Evolutionary conservation across 2,113 vertebrate species (phyloP), one percentile per base, ranked within the genome.

Genomic region (Brevimyrus niger): DNA sequence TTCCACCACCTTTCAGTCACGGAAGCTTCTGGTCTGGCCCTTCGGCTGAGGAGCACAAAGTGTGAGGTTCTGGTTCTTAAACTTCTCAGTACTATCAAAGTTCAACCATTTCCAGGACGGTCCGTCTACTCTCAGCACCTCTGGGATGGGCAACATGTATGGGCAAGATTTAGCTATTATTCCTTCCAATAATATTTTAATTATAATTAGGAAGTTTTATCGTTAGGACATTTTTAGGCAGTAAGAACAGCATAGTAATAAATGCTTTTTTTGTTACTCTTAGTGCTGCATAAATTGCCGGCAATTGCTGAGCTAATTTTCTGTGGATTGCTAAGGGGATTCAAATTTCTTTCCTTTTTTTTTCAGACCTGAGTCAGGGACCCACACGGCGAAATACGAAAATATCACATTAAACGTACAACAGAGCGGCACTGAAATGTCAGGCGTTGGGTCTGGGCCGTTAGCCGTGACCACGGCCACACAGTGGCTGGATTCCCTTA

Each of bases 381-480:
- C 50, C 42, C n/a, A 27, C 31, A 42, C 1, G 44, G 47, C 23
- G 50, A 89, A 55, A 83, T 35, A 31, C 31, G 4, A 55, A 53
- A 87, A 21, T 27, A 4, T 31, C 6, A n/a, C n/a, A 0, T 8
- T 21, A 38, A 31, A 55, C 55, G 47, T 27, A 15, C 8, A 86
- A 48, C 83, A 5, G 15, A 35, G 17, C 15, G 2, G 69, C 35
- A 19, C 35, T 46, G 23, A n/a, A 84, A 84, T 69, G n/a, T 27
- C n/a, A 9, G 58, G 19, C 42, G 3, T 80, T 61, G 31, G 91
- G 92, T 69, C 13, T 89, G 92, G 90, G 93, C 23, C 91, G 91
- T 46, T 93, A 92, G 92, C 88, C 90, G 88, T 88, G 90, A 15
- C 88, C 88, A 82, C 92, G 91, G 92, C 82, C 84, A 93, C 94